Evolutionary conservation across 2,797 vertebrate species (phyloP), one percentile per base, ranked within the genome.

Genomic region (Iguana delicatissima): DNA sequence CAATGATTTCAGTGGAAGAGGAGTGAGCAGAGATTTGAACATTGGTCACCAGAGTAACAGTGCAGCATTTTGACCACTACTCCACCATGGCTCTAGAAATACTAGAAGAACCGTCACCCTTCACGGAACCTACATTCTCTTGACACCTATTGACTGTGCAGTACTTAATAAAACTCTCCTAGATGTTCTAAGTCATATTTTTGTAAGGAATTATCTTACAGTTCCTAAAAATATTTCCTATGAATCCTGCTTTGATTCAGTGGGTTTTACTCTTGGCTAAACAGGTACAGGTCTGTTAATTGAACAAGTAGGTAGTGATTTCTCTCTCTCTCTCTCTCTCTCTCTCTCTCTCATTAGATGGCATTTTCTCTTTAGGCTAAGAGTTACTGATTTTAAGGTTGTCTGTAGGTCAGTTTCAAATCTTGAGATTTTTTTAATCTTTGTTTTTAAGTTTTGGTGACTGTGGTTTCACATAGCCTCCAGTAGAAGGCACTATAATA

Each of bases 311-410:
- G 50, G 38, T 59, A 62, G 13, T 64, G 26, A 35, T n/a, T n/a
- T n/a, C n/a, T n/a, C n/a, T n/a, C n/a, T n/a, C n/a, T n/a, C n/a
- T n/a, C n/a, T n/a, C n/a, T n/a, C n/a, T n/a, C n/a, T n/a, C n/a
- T n/a, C n/a, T 42, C 1, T 42, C 3, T 42, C 3, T 50, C 50
- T 80, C 59, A 80, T 59, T 80, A 80, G 59, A 52, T 87, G 59
- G 76, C 76, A 87, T 46, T 57, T 26, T 59, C 57, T 87, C 74
- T 74, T 76, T 87, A 59, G 29, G 67, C 76, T 87, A n/a, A 46
- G 26, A 29, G 10, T 67, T 69, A 35, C 4, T n/a, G 59, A 62
- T 67, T 6, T 55, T 59, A 59, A 77, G 12, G 13, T 74, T 74
- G 69, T 29, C 32, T n/a, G 59, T 29, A 59, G 13, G 22, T 29